phyloP scores from a whole-genome alignment of 1,140 invertebrate species.

The Drosophila bipectinata region DNA sequence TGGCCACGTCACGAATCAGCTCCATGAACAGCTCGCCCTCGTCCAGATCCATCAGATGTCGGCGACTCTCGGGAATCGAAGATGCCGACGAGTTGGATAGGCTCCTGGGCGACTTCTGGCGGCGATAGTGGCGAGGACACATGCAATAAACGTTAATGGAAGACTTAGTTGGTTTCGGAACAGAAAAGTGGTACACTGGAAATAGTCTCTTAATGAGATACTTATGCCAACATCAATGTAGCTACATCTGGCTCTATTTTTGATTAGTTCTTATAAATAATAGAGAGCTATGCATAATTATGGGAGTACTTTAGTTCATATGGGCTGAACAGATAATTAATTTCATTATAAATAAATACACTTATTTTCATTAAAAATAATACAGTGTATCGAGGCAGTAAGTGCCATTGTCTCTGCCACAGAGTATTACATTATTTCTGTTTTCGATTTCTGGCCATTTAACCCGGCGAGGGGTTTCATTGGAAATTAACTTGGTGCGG shows the following conservation, averaged over 20 bases:
- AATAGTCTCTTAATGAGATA: neutral
- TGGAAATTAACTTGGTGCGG: conserved; percentile 52
- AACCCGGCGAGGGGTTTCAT: conserved; percentile 28
- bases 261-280: no score
- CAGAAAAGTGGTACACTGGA: conserved; percentile 4
- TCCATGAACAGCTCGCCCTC: conserved; percentile 96
- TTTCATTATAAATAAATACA: neutral
- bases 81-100: conserved; percentile 84
- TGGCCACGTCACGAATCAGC: conserved; percentile 95
- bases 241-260: no score
- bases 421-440: conserved; percentile 28
- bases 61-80: conserved; percentile 84
- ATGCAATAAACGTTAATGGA: conserved; percentile 63
- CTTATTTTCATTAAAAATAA: conserved; percentile 35
- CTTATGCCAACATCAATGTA: no score
- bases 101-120: conserved; percentile 85
- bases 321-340: neutral
- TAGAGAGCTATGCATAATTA: neutral
- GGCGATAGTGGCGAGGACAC: neutral
- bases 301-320: conserved; percentile 47
- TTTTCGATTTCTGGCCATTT: conserved; percentile 50
- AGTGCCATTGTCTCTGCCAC: conserved; percentile 10
- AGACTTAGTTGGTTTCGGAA: conserved; percentile 39
- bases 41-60: conserved; percentile 87
- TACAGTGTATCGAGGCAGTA: conserved; percentile 24